Percentiles rank a stretch among this genome's conserved stretches.
Conservation (phyloP, 2,113 vertebrate genomes). For the Plestiodon gilberti region DNA sequence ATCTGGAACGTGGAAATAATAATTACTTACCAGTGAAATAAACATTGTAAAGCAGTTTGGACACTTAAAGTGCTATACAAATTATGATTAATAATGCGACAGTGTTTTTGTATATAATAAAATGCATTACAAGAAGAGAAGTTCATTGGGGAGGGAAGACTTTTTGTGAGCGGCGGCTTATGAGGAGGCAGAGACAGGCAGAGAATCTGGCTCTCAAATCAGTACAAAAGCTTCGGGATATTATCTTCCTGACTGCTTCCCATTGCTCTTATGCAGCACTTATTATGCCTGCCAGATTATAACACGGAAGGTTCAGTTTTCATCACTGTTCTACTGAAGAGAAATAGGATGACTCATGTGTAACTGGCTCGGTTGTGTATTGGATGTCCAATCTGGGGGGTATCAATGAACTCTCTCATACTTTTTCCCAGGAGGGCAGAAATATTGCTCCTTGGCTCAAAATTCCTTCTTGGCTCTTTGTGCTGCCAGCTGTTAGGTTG, state of each 20-base stretch:
- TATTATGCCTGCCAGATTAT: conserved; percentile 40
- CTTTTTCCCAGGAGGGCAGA: conserved; percentile 52
- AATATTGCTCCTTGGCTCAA: conserved; percentile 61
- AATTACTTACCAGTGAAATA: neutral
- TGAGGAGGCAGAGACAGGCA: neutral
- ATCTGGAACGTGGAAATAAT: neutral
- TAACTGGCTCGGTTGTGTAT: conserved; percentile 27
- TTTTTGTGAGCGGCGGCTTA: neutral
- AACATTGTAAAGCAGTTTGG: neutral
- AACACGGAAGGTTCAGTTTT: conserved; percentile 44
- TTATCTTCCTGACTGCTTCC: conserved; percentile 3
- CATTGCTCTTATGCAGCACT: rapidly evolving
- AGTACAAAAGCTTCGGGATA: neutral
- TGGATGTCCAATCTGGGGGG: conserved; percentile 1
- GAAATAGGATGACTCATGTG: conserved; percentile 52
- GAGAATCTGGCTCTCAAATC: neutral
- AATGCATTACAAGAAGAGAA: neutral
- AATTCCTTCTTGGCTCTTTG: conserved; percentile 61
- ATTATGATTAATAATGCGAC: neutral
- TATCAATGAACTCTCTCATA: conserved; percentile 60
- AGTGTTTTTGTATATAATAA: neutral
- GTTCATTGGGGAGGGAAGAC: neutral
- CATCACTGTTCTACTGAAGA: conserved; percentile 30
- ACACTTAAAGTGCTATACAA: neutral
- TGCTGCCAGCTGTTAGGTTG: conserved; percentile 61